A percentile compares a stretch with the other conserved stretches of the same genome.
phyloP scores from a whole-genome alignment of 1,140 invertebrate genomes.

The Megalopta genalis region DNA sequence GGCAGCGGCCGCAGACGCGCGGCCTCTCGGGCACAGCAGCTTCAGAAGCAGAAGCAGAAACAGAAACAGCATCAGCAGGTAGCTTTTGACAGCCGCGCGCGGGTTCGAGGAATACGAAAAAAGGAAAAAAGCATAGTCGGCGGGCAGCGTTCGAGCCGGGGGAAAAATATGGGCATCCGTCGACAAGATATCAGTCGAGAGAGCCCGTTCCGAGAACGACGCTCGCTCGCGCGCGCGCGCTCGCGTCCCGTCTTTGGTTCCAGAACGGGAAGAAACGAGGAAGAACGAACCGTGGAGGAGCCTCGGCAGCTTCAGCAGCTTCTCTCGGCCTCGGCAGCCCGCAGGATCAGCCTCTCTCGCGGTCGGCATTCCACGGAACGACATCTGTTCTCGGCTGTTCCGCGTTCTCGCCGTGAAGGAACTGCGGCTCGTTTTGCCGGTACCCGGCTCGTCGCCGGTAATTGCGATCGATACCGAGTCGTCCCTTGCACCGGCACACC shows the following conservation, averaged over 20 bases:
- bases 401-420: slow-evolving; percentile 63
- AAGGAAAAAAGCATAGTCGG: background rate
- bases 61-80: too few species aligned
- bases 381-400: slow-evolving; percentile 67
- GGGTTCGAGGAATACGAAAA: slow-evolving; percentile 19
- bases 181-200: slow-evolving; percentile 43
- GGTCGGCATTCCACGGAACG: slow-evolving; percentile 62
- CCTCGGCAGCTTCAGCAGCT: background rate
- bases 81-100: slow-evolving; percentile 18
- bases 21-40: background rate
- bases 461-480: slow-evolving; percentile 67
- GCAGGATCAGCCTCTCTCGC: slow-evolving; percentile 28
- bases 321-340: background rate
- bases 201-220: slow-evolving; percentile 47
- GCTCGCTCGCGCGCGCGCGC: too few species aligned
- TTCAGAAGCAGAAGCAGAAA: background rate
- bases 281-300: slow-evolving; percentile 27
- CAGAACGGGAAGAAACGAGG: slow-evolving; percentile 53
- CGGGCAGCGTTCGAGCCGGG: slow-evolving; percentile 21
- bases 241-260: slow-evolving; percentile 33
- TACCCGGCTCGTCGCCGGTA: slow-evolving; percentile 39
- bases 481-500: slow-evolving; percentile 23
- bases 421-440: slow-evolving; percentile 48
- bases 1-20: too few species aligned
- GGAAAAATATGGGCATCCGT: slow-evolving; percentile 59